A percentile compares a stretch with the other conserved stretches of the same genome.
Conservation (phyloP, 2,113 vertebrate genomes). For the Xiphophorus hellerii region DNA sequence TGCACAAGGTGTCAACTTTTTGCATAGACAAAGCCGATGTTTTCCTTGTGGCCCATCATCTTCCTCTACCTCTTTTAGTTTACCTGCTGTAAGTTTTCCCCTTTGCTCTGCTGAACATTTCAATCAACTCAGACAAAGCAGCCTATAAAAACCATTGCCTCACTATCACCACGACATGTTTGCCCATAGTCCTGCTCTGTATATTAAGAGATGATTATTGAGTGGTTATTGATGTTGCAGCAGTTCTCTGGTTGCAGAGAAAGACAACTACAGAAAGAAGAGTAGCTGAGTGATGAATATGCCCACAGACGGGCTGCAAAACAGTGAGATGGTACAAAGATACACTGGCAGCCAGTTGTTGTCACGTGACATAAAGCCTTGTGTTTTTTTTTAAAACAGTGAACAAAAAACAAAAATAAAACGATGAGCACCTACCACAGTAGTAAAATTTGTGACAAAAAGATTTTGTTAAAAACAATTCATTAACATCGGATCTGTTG, state of each 20-base stretch:
- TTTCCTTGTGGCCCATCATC: constrained; percentile 24
- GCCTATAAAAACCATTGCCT: constrained; percentile 45
- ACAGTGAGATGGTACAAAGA: neutral
- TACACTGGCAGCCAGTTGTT: neutral
- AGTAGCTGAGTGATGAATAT: constrained; percentile 22
- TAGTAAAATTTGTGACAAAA: neutral
- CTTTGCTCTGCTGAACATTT: constrained; percentile 36
- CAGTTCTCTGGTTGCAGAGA: constrained; percentile 40
- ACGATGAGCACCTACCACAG: neutral
- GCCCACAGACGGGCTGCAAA: neutral
- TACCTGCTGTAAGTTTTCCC: constrained; percentile 27
- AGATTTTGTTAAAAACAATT: neutral
- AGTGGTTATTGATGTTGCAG: constrained; percentile 64
- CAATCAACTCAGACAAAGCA: constrained; percentile 40
- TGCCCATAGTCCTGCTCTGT: constrained; percentile 28
- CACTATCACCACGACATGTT: constrained; percentile 30
- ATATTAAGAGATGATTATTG: constrained; percentile 53
- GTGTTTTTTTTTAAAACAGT: neutral
- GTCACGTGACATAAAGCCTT: neutral
- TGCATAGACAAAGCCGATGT: constrained; percentile 52
- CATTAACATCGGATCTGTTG: neutral
- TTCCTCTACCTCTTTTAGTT: constrained; percentile 19
- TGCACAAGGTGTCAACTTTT: constrained; percentile 21
- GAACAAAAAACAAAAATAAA: neutral
- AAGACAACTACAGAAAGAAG: constrained; percentile 20